phyloP scores from a whole-genome alignment of 2,888 invertebrate genomes.

The Trilocha varians region DNA sequence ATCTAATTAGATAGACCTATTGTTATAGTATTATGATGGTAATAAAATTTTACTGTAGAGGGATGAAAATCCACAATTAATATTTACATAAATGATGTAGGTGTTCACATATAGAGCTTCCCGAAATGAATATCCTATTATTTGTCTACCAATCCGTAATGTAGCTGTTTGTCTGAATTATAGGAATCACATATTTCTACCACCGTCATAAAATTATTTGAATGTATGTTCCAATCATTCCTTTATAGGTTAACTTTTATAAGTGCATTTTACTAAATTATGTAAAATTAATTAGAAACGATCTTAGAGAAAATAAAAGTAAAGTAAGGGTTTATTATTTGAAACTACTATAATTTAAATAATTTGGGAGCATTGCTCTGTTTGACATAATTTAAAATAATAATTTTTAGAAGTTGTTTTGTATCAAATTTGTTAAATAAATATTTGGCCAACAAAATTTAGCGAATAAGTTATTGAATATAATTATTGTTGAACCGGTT shows the following conservation, averaged over 20 bases:
- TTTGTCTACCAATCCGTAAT: conserved; percentile 38
- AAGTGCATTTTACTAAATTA: no score
- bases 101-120: conserved; percentile 64
- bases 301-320: no score
- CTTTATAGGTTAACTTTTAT: no score
- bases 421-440: conserved; percentile 17
- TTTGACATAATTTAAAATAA: conserved; percentile 8
- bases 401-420: conserved; percentile 28
- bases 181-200: no score
- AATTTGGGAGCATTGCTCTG: background rate
- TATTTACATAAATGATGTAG: conserved; percentile 33
- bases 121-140: conserved; percentile 38
- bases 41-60: conserved; percentile 50
- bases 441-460: conserved; percentile 43
- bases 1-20: conserved; percentile 58
- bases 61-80: conserved; percentile 40
- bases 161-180: no score
- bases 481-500: conserved; percentile 39
- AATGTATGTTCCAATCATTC: no score
- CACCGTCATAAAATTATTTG: no score
- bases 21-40: conserved; percentile 55
- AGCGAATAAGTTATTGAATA: conserved; percentile 32
- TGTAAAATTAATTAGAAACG: no score
- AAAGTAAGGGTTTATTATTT: no score
- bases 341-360: background rate